Evolutionary conservation across 1,140 invertebrate genomes (phyloP).

Genomic region (Augochlora pura): DNA sequence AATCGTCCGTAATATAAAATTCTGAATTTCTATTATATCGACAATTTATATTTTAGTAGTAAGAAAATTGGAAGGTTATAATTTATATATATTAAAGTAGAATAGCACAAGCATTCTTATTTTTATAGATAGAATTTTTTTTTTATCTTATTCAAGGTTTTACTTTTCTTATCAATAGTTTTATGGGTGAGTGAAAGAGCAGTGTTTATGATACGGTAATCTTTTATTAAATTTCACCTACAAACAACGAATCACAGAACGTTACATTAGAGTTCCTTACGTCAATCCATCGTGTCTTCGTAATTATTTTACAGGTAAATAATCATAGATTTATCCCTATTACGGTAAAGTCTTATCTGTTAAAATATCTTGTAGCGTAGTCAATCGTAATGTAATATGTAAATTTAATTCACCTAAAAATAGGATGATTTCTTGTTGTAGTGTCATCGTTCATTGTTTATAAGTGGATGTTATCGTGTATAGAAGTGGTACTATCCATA

Average conservation of each 20-base stretch:
- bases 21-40: too few relatives aligned
- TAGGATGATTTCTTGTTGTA: conserved; percentile 73
- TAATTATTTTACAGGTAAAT: conserved; percentile 79
- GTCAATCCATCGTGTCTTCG: conserved; percentile 77
- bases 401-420: conserved; percentile 80
- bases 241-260: conserved; percentile 82
- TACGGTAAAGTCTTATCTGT: conserved; percentile 79
- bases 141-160: too few relatives aligned
- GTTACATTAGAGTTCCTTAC: conserved; percentile 81
- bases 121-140: too few relatives aligned
- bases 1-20: too few relatives aligned
- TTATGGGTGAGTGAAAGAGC: not conserved
- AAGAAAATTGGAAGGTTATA: too few relatives aligned
- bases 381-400: conserved; percentile 76
- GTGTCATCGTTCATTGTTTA: conserved; percentile 75
- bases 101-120: too few relatives aligned
- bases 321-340: conserved; percentile 78
- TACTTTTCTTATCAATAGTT: not conserved
- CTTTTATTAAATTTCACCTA: conserved; percentile 81
- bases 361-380: conserved; percentile 79
- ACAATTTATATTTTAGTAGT: too few relatives aligned
- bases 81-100: too few relatives aligned
- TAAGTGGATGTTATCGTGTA: conserved; percentile 73
- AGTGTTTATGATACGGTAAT: conserved; percentile 76
- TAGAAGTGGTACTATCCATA: conserved; percentile 73